Conservation (phyloP, 2,888 invertebrate genomes). For the Penaeus monodon region DNA sequence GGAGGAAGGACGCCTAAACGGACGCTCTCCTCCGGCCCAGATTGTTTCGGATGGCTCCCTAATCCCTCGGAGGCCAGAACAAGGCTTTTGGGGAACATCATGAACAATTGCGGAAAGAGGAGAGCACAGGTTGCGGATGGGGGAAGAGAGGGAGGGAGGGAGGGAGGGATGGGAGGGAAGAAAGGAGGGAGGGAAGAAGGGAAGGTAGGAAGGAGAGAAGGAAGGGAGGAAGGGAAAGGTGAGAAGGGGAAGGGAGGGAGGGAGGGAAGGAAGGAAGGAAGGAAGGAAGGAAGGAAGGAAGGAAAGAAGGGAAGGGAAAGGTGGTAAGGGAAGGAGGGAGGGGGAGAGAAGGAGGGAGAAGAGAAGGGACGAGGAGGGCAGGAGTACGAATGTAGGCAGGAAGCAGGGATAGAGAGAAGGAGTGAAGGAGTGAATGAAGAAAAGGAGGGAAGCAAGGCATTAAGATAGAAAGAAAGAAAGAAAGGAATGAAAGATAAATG, state of each 20-base stretch:
- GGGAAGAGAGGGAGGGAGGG: not conserved
- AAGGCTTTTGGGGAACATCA: constrained; percentile 28
- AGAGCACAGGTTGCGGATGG: not conserved
- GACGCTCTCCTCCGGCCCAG: constrained; percentile 12
- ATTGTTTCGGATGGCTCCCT: constrained; percentile 36
- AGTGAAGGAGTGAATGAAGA: too few species aligned
- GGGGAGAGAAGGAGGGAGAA: too few species aligned
- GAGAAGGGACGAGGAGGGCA: too few species aligned
- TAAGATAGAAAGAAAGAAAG: too few species aligned
- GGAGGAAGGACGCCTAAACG: not conserved
- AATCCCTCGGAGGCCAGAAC: constrained; percentile 25
- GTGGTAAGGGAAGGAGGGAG: not conserved
- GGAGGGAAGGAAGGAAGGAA: not conserved
- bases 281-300: not conserved
- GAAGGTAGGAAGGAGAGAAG: not conserved
- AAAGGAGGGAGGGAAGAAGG: too few species aligned
- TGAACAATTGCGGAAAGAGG: constrained; percentile 18
- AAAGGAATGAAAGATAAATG: too few species aligned
- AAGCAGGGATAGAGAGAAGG: too few species aligned
- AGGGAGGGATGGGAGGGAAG: not conserved
- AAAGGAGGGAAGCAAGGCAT: too few species aligned
- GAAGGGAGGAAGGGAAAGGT: not conserved
- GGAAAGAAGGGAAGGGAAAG: not conserved
- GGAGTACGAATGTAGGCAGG: too few species aligned
- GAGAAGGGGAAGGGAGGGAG: not conserved